Conservation (phyloP, 2,113 vertebrate genomes). For the Thomomys bottae region DNA sequence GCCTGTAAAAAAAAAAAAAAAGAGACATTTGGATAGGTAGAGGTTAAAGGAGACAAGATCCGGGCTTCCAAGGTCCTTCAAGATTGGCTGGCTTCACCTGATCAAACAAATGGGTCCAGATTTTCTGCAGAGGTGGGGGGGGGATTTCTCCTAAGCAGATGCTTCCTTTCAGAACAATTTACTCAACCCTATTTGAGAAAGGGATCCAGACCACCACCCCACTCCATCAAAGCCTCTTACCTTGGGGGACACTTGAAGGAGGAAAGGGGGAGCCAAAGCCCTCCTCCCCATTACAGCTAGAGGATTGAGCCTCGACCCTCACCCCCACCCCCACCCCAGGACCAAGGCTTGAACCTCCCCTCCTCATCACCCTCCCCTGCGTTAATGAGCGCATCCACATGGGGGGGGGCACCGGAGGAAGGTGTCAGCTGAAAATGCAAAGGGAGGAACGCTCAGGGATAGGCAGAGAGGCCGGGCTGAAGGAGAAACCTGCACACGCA, state of each 20-base stretch:
- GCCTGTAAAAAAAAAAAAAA: constrained; percentile 52
- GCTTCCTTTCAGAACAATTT: not conserved
- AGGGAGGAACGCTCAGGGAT: not conserved
- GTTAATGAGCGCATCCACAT: constrained; percentile 23
- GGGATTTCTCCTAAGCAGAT: not conserved
- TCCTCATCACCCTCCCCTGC: constrained; percentile 5
- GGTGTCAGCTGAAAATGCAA: constrained; percentile 50
- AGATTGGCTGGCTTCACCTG: constrained; percentile 47
- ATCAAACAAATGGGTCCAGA: constrained; percentile 9
- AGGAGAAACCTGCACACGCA: not conserved
- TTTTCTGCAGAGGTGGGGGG: constrained; percentile 8
- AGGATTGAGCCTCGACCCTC: not conserved
- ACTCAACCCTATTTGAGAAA: too few relatives aligned
- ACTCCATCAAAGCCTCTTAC: not conserved
- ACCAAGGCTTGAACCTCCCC: not conserved
- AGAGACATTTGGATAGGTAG: constrained; percentile 23
- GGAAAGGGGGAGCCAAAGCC: not conserved
- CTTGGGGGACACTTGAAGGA: not conserved
- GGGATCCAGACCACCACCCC: not conserved
- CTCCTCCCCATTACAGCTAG: not conserved
- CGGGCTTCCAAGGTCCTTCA: constrained; percentile 45
- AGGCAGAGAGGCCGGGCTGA: not conserved
- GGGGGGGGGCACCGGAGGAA: not conserved
- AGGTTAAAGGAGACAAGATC: constrained; percentile 38
- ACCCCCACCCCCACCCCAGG: not conserved